These are phyloP conservation scores for Drosophila kanekoi DNA, from an alignment of 2,888 invertebrate species.

Conservation along the genomic window DNA sequence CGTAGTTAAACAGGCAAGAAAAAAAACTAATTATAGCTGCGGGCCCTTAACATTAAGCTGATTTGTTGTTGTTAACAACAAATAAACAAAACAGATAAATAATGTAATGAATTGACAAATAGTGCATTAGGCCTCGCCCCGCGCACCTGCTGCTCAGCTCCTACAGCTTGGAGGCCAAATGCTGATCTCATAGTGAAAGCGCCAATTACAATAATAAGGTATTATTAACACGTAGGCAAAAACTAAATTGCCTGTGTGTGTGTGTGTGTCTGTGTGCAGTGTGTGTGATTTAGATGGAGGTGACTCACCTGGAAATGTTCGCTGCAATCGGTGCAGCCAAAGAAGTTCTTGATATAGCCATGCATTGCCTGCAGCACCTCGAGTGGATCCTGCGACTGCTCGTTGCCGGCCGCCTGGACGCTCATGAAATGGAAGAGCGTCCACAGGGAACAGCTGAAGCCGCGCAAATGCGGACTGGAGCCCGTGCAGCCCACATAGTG, in stretches of 20 bases:
- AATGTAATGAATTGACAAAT: neutral
- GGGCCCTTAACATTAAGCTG: neutral
- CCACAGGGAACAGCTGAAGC: slow-evolving; percentile 98
- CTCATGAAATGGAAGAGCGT: slow-evolving; percentile 96
- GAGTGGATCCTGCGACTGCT: slow-evolving; percentile 86
- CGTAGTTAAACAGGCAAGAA: neutral
- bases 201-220: slow-evolving; percentile 2
- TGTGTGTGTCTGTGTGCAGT: neutral
- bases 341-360: slow-evolving; percentile 95
- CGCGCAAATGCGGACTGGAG: slow-evolving; percentile 90
- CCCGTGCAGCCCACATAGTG: slow-evolving; percentile 94
- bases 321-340: slow-evolving; percentile 96
- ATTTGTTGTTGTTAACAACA: slow-evolving; percentile 5
- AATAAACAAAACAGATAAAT: neutral
- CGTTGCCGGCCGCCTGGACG: slow-evolving; percentile 88
- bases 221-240: slow-evolving; percentile 40
- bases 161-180: neutral
- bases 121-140: neutral
- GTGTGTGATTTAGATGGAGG: no score
- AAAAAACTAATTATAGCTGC: neutral
- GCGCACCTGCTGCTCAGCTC: neutral
- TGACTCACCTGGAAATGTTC: slow-evolving; percentile 91
- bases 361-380: slow-evolving; percentile 93
- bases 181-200: slow-evolving; percentile 53
- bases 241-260: neutral